phyloP scores from a whole-genome alignment of 1,140 invertebrate species.

The Zaprionus nigranus region DNA sequence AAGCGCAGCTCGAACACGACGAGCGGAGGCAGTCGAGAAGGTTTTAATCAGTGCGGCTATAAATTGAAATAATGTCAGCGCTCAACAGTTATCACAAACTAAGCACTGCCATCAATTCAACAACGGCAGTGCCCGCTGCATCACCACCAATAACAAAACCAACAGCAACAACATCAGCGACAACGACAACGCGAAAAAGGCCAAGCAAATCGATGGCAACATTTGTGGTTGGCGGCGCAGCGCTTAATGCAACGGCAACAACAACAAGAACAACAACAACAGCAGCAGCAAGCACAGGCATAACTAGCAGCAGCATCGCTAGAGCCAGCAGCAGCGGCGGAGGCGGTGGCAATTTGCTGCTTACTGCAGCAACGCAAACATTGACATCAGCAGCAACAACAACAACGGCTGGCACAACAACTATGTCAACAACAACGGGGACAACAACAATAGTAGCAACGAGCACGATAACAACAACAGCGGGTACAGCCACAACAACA shows the following conservation, averaged over 20 bases:
- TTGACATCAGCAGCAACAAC: conserved; percentile 47
- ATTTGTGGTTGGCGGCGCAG: conserved; percentile 52
- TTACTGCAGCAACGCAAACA: conserved; percentile 42
- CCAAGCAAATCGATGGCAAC: conserved; percentile 62
- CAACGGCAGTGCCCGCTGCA: conserved; percentile 19
- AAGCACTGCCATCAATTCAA: conserved; percentile 25
- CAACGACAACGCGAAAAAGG: conserved; percentile 29
- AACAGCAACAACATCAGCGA: conserved; percentile 15
- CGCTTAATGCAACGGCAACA: conserved; percentile 33
- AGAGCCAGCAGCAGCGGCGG: conserved; percentile 13
- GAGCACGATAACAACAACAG: conserved; percentile 26
- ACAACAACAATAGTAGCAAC: conserved; percentile 54
- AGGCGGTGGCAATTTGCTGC: conserved; percentile 29
- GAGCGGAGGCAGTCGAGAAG: background rate
- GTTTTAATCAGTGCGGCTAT: conserved; percentile 48
- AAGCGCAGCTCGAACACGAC: conserved; percentile 17
- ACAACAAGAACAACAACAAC: conserved; percentile 38
- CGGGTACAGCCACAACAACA: conserved; percentile 19
- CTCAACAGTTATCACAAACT: conserved; percentile 29
- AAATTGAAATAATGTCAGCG: conserved; percentile 63
- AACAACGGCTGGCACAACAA: conserved; percentile 25
- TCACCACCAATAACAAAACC: conserved; percentile 18
- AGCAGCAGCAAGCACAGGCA: conserved; percentile 29
- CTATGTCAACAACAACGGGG: conserved; percentile 20
- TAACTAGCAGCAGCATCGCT: conserved; percentile 20